Percentiles rank a stretch among this genome's conserved stretches.
phyloP scores from a whole-genome alignment of 1,140 invertebrate genomes.

The Temnothorax nylanderi region DNA sequence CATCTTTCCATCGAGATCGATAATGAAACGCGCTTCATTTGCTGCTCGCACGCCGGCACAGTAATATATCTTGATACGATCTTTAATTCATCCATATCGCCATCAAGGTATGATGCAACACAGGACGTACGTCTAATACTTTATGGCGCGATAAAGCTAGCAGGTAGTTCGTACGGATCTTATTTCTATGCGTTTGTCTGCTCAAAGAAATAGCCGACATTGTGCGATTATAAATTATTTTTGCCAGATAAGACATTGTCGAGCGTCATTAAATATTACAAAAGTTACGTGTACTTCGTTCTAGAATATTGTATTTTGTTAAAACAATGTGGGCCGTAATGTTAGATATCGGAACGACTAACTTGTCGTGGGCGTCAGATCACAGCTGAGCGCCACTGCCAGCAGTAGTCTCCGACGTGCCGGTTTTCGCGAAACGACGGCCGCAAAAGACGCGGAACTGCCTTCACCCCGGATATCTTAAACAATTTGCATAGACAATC shows the following conservation, averaged over 20 bases:
- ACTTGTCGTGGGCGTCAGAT: background rate
- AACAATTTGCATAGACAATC: constrained; percentile 86
- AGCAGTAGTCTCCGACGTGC: constrained; percentile 20
- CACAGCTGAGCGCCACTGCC: constrained; percentile 43
- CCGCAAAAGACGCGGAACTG: constrained; percentile 57
- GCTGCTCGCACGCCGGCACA: constrained; percentile 51
- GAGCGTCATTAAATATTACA: background rate
- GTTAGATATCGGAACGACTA: background rate
- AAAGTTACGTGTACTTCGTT: background rate
- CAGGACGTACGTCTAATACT: constrained; percentile 37
- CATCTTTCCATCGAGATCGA: constrained; percentile 71
- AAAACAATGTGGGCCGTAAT: background rate
- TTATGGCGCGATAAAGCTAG: constrained; percentile 38
- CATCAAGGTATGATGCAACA: constrained; percentile 42
- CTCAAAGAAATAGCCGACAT: constrained; percentile 19
- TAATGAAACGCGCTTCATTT: constrained; percentile 74
- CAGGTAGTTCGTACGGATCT: constrained; percentile 4
- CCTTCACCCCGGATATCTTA: constrained; percentile 82
- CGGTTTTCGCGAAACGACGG: constrained; percentile 56
- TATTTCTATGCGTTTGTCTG: constrained; percentile 31
- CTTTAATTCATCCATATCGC: constrained; percentile 72
- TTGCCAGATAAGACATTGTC: background rate
- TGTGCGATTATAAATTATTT: constrained; percentile 27
- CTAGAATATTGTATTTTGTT: background rate
- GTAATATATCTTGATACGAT: constrained; percentile 69